Evolutionary conservation across 1,140 invertebrate species (phyloP), one percentile per base, ranked within the genome.

Genomic region (Drosophila subobscura): DNA sequence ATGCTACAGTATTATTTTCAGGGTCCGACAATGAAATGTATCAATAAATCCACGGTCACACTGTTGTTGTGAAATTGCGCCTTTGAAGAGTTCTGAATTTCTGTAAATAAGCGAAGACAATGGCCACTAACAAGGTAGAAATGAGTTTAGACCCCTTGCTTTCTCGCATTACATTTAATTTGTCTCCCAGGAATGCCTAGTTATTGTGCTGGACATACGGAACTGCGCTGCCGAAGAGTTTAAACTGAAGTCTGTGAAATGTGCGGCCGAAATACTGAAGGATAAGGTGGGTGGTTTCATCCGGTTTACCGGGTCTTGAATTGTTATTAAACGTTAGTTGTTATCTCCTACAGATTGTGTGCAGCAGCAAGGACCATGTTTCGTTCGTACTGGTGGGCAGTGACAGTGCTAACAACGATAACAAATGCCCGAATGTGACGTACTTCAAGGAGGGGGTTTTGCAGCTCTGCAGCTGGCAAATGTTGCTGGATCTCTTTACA

Each of bases 301-400:
- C 6, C n/a, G 16, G 4, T 14, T 27, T 5, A 2, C 4, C 1
- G 16, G 16, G 16, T 22, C 22, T 8, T 12, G 5, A 14, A n/a
- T 42, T 0, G 8, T 0, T 0, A 2, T 23, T 8, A 2, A 27
- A 2, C 0, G 0, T 12, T 25, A 54, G 25, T 25, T 12, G 6
- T n/a, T 0, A 16, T 3, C 14, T 33, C 1, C 12, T 12, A 2
- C 27, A 91, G 90, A 90, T 91, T 40, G 88, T 89, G 10, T 47
- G 77, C 25, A 75, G 54, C 33, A 91, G 64, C 22, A 90, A 91
- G 46, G 90, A 91, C 46, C 56, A 64, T n/a, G 59, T 91, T 3
- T 79, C 89, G 1, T 90, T 91, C 67, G 79, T 91, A 1, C 59
- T 91, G 6, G 77, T 91, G n/a, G 90, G 90, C 2, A 51, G 59